Percentiles rank a stretch among this genome's conserved stretches.
These are phyloP conservation scores for Apantesis nais DNA, from an alignment of 2,888 invertebrate species.

Conservation along the genomic window DNA sequence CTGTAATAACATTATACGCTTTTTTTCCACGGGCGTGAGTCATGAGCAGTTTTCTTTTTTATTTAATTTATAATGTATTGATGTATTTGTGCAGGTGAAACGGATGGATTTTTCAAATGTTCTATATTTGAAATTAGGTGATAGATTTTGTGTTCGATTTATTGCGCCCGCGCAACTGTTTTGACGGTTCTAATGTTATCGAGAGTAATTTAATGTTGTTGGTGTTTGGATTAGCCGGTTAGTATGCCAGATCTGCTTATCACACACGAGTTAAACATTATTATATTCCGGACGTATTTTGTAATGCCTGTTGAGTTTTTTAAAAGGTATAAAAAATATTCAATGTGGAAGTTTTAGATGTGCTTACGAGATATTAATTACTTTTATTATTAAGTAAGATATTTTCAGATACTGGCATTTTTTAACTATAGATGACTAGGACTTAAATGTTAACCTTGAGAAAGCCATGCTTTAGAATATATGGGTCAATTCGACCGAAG, in stretches of 20 bases:
- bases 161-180: slow-evolving; percentile 29
- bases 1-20: slow-evolving; percentile 66
- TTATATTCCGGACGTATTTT: neutral
- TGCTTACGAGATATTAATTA: too few species aligned
- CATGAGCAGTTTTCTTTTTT: slow-evolving; percentile 44
- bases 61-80: slow-evolving; percentile 48
- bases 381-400: too few species aligned
- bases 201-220: slow-evolving; percentile 15
- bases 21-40: slow-evolving; percentile 54
- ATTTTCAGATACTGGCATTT: too few species aligned
- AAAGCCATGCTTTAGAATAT: too few species aligned
- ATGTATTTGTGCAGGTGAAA: slow-evolving; percentile 53
- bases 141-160: slow-evolving; percentile 43
- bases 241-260: slow-evolving; percentile 3
- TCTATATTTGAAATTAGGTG: slow-evolving; percentile 46
- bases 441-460: too few species aligned
- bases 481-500: too few species aligned
- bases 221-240: slow-evolving; percentile 9
- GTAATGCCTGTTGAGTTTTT: neutral
- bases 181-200: slow-evolving; percentile 22
- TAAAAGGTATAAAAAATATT: too few species aligned
- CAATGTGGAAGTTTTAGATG: too few species aligned
- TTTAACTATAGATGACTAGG: too few species aligned
- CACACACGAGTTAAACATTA: neutral
- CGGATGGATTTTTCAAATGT: slow-evolving; percentile 42